Conservation (phyloP, 2,113 vertebrate species). For the Lipotes vexillifer region DNA sequence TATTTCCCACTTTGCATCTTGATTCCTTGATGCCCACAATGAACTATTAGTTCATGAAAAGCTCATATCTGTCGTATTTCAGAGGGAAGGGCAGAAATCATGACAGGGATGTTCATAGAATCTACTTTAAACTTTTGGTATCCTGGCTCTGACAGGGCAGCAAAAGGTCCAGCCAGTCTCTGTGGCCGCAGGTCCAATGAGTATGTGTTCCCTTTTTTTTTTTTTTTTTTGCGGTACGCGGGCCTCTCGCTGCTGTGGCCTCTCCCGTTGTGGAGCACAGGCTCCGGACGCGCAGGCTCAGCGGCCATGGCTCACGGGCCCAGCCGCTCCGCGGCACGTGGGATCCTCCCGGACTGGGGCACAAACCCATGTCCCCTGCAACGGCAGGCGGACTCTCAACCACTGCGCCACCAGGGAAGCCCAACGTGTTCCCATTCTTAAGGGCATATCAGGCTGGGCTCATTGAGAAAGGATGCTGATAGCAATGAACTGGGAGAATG, state of each 20-base stretch:
- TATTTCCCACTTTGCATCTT: not conserved
- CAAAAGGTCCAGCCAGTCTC: not conserved
- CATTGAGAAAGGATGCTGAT: not conserved
- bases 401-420: no score
- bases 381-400: no score
- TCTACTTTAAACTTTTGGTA: not conserved
- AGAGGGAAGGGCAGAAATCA: not conserved
- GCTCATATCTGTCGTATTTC: not conserved
- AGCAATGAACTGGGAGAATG: not conserved
- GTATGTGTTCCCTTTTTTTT: not conserved
- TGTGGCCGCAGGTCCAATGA: not conserved
- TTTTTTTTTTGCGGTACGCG: no score
- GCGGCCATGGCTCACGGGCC: no score
- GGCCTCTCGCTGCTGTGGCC: no score
- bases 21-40: not conserved
- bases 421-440: not conserved
- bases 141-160: not conserved
- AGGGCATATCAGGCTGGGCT: not conserved
- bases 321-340: no score
- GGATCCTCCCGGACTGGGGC: no score
- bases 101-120: not conserved
- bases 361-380: no score
- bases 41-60: not conserved
- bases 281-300: no score
- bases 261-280: no score